These are phyloP conservation scores for Labrus mixtus DNA, from an alignment of 2,113 vertebrate species.

Conservation along the genomic window DNA sequence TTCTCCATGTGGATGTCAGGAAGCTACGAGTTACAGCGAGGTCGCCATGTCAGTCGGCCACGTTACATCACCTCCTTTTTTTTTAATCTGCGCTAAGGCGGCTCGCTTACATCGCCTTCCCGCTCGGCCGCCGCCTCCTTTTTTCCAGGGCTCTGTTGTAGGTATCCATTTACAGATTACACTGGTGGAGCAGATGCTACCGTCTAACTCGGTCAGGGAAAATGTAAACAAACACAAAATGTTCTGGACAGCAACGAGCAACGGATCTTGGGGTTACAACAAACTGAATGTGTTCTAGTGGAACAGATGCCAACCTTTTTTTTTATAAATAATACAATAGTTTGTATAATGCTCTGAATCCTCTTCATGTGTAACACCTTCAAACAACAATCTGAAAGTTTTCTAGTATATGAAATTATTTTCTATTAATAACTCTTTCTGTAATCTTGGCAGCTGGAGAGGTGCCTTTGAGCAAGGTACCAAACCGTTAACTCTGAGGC, in stretches of 20 bases:
- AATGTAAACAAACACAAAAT: background rate
- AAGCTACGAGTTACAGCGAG: conserved; percentile 31
- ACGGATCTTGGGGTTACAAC: background rate
- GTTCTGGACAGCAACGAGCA: background rate
- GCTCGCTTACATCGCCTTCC: background rate
- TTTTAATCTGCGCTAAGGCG: conserved; percentile 22
- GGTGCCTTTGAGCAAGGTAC: too few relatives aligned
- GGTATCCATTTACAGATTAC: conserved; percentile 36
- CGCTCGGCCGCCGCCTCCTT: background rate
- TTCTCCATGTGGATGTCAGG: conserved; percentile 30
- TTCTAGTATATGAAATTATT: too few relatives aligned
- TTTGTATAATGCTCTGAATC: background rate
- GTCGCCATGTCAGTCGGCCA: conserved; percentile 17
- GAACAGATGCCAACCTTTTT: background rate
- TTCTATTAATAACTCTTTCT: too few relatives aligned
- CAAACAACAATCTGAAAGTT: too few relatives aligned
- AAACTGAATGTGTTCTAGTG: too few relatives aligned
- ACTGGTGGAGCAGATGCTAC: background rate
- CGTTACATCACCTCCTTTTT: conserved; percentile 47
- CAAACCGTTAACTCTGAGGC: too few relatives aligned
- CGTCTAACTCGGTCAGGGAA: conserved; percentile 1
- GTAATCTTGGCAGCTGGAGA: too few relatives aligned
- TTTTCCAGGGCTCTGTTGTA: background rate
- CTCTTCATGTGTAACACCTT: too few relatives aligned
- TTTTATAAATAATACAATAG: too few relatives aligned